These are phyloP conservation scores for Calosoma granatense DNA, from an alignment of 1,140 invertebrate species.

Conservation along the genomic window DNA sequence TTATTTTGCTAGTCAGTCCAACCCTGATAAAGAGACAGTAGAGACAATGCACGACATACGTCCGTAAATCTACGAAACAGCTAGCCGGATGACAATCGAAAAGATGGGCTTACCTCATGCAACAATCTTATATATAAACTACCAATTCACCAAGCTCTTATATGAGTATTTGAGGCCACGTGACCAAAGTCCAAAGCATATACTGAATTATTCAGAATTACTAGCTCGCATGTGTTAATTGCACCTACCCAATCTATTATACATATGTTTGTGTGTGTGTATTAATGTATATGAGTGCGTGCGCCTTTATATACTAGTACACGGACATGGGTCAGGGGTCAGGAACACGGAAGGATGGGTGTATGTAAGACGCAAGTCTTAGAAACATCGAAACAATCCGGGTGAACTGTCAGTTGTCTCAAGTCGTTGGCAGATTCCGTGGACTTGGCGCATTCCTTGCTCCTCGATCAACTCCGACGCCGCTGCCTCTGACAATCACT, in stretches of 20 bases:
- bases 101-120: constrained; percentile 4
- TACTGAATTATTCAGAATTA: background rate
- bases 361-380: too few species aligned
- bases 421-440: background rate
- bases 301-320: too few species aligned
- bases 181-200: background rate
- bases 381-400: background rate
- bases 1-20: too few species aligned
- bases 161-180: background rate
- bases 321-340: too few species aligned
- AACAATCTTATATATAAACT: background rate
- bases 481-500: constrained; percentile 1
- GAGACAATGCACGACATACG: constrained; percentile 2
- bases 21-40: constrained; percentile 3
- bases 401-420: constrained; percentile 2
- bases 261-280: too few species aligned
- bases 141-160: background rate
- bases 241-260: too few species aligned
- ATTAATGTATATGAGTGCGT: too few species aligned
- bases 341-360: too few species aligned
- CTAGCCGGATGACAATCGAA: background rate
- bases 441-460: background rate
- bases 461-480: background rate
- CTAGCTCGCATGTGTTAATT: too few species aligned
- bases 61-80: background rate